Evolutionary conservation across 2,888 invertebrate species (phyloP), one percentile per base, ranked within the genome.

Genomic region (Cataglyphis cursor): DNA sequence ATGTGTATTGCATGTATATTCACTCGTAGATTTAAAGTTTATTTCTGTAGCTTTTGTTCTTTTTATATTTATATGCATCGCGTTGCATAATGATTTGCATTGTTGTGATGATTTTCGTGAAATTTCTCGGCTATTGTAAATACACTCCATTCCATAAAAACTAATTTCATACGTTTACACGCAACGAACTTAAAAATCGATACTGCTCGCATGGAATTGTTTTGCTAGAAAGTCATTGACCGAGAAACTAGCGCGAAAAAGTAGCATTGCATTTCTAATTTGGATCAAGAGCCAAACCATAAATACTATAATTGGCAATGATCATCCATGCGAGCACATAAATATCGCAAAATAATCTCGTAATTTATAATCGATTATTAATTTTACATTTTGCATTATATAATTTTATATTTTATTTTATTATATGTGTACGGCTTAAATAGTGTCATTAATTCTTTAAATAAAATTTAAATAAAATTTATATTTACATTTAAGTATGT

Each of bases 161-260:
- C n/a, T 64, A 82, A 89, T 83, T 83, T 81, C 87, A 89, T 85
- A 88, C 87, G 87, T 89, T 82, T 73, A 81, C 90, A 89, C 89
- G 89, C 89, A 82, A 89, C 82, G 48, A 74, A 59, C 82, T 74
- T 57, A 75, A 66, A 62, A 78, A 93, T 93, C 93, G 91, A 93
- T 93, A 92, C 90, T 90, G 89, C 92, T 90, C 87, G 83, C 89
- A 89, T 89, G 91, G 87, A 92, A 91, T 91, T 91, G 84, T 90
- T 90, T 91, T 87, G 89, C 88, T 85, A 83, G 89, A 88, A 91
- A 91, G 89, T 89, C 87, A 80, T 84, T 90, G 90, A 89, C 90
- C 88, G 83, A 84, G 85, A 83, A 88, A 87, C 64, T 82, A 61
- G 74, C 64, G 73, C 44, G 51, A 54, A 57, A 51, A 59, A 85